These are phyloP conservation scores for Lepisosteus oculatus DNA, from an alignment of 2,113 vertebrate genomes.

Conservation along the genomic window DNA sequence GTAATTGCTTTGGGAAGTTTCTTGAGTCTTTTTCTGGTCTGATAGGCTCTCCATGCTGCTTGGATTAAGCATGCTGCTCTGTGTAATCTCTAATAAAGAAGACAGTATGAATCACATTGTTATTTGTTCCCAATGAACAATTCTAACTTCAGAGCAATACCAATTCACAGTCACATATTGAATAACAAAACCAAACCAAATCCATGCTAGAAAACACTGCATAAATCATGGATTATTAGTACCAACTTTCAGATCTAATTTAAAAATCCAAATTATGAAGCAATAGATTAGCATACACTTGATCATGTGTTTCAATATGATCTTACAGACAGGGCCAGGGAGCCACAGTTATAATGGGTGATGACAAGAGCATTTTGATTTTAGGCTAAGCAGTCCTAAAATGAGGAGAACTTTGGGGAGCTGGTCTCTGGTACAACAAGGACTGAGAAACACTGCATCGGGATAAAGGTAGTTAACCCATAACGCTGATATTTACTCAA, in stretches of 20 bases:
- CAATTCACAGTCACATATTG: not conserved
- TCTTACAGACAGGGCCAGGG: too few relatives aligned
- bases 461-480: not conserved
- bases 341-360: too few relatives aligned
- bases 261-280: too few relatives aligned
- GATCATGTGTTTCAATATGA: too few relatives aligned
- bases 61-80: conserved; percentile 82
- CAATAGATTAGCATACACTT: too few relatives aligned
- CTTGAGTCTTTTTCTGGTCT: conserved; percentile 78
- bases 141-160: not conserved
- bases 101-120: not conserved
- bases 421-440: too few relatives aligned
- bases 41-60: conserved; percentile 81
- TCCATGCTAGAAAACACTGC: not conserved
- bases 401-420: too few relatives aligned
- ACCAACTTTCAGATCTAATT: not conserved
- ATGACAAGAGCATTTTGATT: too few relatives aligned
- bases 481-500: not conserved
- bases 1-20: conserved; percentile 76
- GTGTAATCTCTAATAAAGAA: conserved; percentile 64
- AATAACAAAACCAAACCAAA: not conserved
- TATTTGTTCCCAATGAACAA: not conserved
- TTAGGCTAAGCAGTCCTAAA: too few relatives aligned
- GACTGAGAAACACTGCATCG: too few relatives aligned
- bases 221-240: not conserved